Percentiles rank a stretch among this genome's conserved stretches.
Evolutionary conservation across 2,113 vertebrate genomes (phyloP).

Genomic region (Rousettus leschenaultii): DNA sequence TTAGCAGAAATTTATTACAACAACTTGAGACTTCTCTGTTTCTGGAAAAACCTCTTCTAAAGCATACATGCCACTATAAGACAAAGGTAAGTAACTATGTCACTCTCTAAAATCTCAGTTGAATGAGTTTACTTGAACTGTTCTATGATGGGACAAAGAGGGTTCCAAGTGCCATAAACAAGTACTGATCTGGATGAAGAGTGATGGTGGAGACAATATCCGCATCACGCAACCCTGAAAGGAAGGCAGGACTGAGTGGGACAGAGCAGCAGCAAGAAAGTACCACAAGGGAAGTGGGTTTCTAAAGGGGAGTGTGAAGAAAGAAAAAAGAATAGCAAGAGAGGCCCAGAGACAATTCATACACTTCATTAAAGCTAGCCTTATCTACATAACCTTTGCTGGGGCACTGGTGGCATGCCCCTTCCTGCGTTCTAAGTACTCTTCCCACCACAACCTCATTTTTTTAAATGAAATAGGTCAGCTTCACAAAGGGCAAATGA

Average conservation of each 20-base stretch:
- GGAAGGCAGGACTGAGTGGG: not conserved
- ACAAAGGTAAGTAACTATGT: not conserved
- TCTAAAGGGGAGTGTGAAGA: constrained; percentile 13
- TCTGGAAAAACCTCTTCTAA: constrained; percentile 20
- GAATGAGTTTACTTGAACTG: not conserved
- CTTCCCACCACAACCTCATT: constrained; percentile 47
- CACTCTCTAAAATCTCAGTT: not conserved
- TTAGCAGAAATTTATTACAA: not conserved
- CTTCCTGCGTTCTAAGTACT: constrained; percentile 64
- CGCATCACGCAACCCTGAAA: not conserved
- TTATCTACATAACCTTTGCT: constrained; percentile 39
- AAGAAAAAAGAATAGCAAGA: constrained; percentile 7
- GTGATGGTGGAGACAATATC: not conserved
- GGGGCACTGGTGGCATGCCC: constrained; percentile 14
- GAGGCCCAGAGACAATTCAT: not conserved
- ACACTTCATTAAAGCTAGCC: not conserved
- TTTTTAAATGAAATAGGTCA: constrained; percentile 70
- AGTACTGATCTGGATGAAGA: not conserved
- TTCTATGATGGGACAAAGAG: not conserved
- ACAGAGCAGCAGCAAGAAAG: not conserved
- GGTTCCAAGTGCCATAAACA: not conserved
- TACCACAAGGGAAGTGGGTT: constrained; percentile 43
- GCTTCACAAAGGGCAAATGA: constrained; percentile 63
- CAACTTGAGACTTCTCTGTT: not conserved
- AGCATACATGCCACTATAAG: not conserved